Evolutionary conservation across 2,113 vertebrate genomes (phyloP).

Genomic region (Tonatia bakeri): DNA sequence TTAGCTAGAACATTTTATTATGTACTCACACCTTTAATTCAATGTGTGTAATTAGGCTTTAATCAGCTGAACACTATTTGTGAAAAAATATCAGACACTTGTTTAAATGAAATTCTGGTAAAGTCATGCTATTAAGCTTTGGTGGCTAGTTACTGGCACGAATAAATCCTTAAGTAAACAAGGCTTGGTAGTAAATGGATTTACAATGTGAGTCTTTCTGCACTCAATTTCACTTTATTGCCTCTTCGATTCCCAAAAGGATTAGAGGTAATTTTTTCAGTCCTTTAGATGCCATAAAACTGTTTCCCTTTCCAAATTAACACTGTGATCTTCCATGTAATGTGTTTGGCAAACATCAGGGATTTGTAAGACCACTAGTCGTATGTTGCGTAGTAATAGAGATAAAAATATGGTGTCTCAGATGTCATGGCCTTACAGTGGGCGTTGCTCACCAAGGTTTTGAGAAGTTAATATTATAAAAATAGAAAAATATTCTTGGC

Average conservation of each 20-base stretch:
- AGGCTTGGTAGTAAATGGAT: constrained; percentile 87
- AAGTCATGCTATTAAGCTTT: constrained; percentile 85
- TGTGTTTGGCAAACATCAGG: constrained; percentile 73
- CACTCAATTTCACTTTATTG: constrained; percentile 93
- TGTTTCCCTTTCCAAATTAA: constrained; percentile 78
- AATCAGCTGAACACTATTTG: constrained; percentile 79
- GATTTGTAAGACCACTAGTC: constrained; percentile 45
- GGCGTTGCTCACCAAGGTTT: constrained; percentile 11
- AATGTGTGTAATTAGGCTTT: constrained; percentile 71
- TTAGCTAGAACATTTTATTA: constrained; percentile 62
- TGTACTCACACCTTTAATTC: constrained; percentile 72
- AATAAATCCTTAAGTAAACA: constrained; percentile 86
- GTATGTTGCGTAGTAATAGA: background rate
- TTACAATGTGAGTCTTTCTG: constrained; percentile 88
- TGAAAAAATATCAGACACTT: constrained; percentile 74
- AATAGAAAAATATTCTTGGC: constrained; percentile 32
- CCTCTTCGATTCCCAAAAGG: constrained; percentile 91
- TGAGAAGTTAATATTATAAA: constrained; percentile 3
- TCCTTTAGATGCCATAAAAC: constrained; percentile 88
- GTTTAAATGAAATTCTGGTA: constrained; percentile 80
- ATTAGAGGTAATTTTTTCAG: constrained; percentile 93
- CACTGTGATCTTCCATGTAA: constrained; percentile 56
- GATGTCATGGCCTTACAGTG: constrained; percentile 51
- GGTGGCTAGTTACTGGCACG: constrained; percentile 85
- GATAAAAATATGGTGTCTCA: constrained; percentile 23